Conservation (phyloP, 2,888 invertebrate genomes). For the Keiferia lycopersicella region DNA sequence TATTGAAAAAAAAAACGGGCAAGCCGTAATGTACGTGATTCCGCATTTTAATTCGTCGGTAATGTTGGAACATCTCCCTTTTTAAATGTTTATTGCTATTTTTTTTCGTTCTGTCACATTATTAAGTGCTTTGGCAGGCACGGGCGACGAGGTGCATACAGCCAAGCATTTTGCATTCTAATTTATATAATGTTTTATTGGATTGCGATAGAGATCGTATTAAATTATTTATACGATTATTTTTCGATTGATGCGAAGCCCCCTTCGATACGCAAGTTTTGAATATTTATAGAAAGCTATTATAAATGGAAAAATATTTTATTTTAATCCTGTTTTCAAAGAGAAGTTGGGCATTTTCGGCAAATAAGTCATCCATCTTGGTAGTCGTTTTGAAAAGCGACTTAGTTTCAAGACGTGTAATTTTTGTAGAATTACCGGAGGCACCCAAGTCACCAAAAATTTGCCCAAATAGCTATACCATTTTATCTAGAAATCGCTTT, state of each 20-base stretch:
- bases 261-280: slow-evolving; percentile 44
- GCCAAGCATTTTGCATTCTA: slow-evolving; percentile 50
- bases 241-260: slow-evolving; percentile 44
- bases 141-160: slow-evolving; percentile 52
- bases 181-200: slow-evolving; percentile 25
- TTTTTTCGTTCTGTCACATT: slow-evolving; percentile 48
- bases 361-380: too few relatives aligned
- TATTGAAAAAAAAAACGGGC: slow-evolving; percentile 66
- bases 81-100: slow-evolving; percentile 65
- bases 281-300: slow-evolving; percentile 62
- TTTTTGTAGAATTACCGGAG: too few relatives aligned
- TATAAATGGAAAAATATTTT: slow-evolving; percentile 55
- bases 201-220: slow-evolving; percentile 36
- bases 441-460: too few relatives aligned
- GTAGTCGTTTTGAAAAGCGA: too few relatives aligned
- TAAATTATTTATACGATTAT: slow-evolving; percentile 40
- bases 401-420: too few relatives aligned
- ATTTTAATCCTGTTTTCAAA: too few relatives aligned
- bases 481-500: too few relatives aligned
- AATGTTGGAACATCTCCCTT: slow-evolving; percentile 65
- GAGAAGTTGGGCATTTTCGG: too few relatives aligned
- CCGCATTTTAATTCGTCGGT: slow-evolving; percentile 75
- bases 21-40: slow-evolving; percentile 74
- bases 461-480: too few relatives aligned
- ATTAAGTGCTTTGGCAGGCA: slow-evolving; percentile 49